Evolutionary conservation across 2,113 vertebrate species (phyloP).

Genomic region (Ciconia boyciana): DNA sequence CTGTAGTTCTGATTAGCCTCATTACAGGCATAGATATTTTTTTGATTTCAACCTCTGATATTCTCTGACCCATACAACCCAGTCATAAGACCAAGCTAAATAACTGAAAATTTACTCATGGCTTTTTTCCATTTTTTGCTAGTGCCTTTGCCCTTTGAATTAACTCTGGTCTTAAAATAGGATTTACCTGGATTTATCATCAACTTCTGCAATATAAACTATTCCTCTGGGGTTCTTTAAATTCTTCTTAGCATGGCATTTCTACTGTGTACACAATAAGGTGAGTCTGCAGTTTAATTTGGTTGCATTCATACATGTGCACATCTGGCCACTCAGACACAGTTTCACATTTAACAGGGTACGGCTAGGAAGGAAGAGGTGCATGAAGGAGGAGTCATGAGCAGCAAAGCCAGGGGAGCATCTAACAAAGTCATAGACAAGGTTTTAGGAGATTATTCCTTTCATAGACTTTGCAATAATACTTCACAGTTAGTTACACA

Average conservation of each 20-base stretch:
- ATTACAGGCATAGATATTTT: neutral
- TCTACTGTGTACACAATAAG: neutral
- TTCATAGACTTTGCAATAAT: neutral
- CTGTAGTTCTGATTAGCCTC: neutral
- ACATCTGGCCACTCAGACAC: neutral
- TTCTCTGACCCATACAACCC: neutral
- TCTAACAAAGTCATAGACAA: neutral
- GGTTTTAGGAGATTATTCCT: neutral
- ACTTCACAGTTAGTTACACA: neutral
- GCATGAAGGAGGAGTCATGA: neutral
- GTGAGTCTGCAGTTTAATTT: neutral
- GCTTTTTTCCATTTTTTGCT: neutral
- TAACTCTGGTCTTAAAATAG: neutral
- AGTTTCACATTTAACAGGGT: neutral
- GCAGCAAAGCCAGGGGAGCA: neutral
- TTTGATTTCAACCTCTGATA: neutral
- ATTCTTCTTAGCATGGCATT: neutral
- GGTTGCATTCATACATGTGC: neutral
- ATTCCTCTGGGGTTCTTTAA: neutral
- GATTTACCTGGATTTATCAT: constrained; percentile 27
- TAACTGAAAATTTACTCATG: neutral
- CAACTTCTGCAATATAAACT: neutral
- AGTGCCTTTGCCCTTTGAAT: constrained; percentile 1
- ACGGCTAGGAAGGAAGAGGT: neutral
- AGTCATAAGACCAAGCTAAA: neutral